These are phyloP conservation scores for Conchocele bisecta DNA, from an alignment of 2,888 invertebrate species.

Conservation along the genomic window DNA sequence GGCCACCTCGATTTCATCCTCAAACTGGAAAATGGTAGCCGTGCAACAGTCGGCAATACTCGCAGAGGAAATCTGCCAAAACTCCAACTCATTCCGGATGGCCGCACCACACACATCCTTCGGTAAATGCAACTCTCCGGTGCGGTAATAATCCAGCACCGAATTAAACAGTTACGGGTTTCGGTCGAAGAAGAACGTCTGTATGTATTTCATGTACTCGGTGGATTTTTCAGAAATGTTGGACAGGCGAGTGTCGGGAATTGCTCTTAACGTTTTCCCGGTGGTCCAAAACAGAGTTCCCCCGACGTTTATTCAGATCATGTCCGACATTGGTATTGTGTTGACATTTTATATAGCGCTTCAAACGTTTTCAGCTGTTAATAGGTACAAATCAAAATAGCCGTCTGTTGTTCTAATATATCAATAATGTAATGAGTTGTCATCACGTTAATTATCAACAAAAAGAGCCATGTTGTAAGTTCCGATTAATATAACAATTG, in stretches of 20 bases:
- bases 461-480: no score
- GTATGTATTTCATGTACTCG: slow-evolving; percentile 49
- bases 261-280: slow-evolving; percentile 34
- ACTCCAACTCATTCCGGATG: slow-evolving; percentile 68
- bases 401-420: no score
- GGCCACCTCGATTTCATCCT: slow-evolving; percentile 50
- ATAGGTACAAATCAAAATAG: no score
- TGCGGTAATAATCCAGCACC: slow-evolving; percentile 69
- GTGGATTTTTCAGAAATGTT: slow-evolving; percentile 27
- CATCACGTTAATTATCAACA: no score
- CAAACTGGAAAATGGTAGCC: slow-evolving; percentile 43
- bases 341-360: no score
- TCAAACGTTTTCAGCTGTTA: no score
- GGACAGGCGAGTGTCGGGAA: slow-evolving; percentile 53
- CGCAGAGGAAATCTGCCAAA: slow-evolving; percentile 67
- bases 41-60: slow-evolving; percentile 72
- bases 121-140: slow-evolving; percentile 70
- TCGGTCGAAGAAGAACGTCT: slow-evolving; percentile 71
- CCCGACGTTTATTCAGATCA: slow-evolving; percentile 53
- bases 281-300: slow-evolving; percentile 56
- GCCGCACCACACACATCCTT: slow-evolving; percentile 68
- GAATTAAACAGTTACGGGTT: slow-evolving; percentile 69
- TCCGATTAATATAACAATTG: no score
- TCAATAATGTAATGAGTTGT: no score
- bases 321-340: no score